Evolutionary conservation across 2,888 invertebrate species (phyloP), one percentile per base, ranked within the genome.

Genomic region (Cryptops parisi): DNA sequence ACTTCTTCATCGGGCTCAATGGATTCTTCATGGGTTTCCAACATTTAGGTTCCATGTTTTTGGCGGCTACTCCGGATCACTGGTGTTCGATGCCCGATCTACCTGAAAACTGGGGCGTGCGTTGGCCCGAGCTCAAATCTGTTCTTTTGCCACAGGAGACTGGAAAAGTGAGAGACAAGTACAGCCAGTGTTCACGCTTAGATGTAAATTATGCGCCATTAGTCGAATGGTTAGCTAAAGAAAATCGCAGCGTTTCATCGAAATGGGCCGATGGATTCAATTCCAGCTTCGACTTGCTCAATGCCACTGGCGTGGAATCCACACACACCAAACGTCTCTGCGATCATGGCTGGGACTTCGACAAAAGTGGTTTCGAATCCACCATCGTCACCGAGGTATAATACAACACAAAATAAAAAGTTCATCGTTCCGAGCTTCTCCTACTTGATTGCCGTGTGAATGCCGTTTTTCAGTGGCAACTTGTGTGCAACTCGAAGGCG

Each of bases 301-400:
- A 41, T n/a, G 19, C 43, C 9, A 19, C n/a, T 6, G 19, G 43
- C 5, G 25, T 39, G 22, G 38, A 23, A 3, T 39, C 49, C 3
- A 24, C 33, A 9, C 4, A 15, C 19, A 40, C n/a, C 2, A 22
- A 17, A 5, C 19, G 71, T 54, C 70, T 72, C 51, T 82, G 81
- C 63, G n/a, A n/a, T n/a, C 68, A 67, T 6, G 70, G 72, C 40
- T 81, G 80, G 79, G 77, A 78, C 57, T 81, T 75, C 62, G 78
- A 78, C 61, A 67, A 68, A 41, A 67, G 70, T 1, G 70, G 72
- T 59, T 71, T 74, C 17, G 81, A 81, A 5, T 74, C 76, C 58
- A 84, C 82, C 1, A 78, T 84, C 60, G 79, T 81, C 55, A 80
- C 81, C 0, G 81, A 85, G 64, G 69, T 69, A 58, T 58, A n/a